Percentiles rank a stretch among this genome's conserved stretches.
Evolutionary conservation across 2,797 vertebrate genomes (phyloP).

Genomic region (Macrochelys suwanniensis): DNA sequence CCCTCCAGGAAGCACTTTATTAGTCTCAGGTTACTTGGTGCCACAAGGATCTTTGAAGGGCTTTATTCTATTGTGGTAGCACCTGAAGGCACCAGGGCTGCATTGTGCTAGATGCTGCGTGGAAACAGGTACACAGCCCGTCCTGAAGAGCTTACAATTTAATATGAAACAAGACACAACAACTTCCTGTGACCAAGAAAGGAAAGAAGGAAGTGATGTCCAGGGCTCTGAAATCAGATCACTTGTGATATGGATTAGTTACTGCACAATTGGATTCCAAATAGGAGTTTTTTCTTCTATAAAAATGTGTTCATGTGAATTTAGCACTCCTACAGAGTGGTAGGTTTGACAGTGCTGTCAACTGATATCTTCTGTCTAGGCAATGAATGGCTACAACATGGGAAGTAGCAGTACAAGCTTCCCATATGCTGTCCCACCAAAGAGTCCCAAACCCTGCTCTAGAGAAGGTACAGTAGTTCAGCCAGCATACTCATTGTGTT

Average conservation of each 20-base stretch:
- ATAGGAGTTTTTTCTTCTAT: background rate
- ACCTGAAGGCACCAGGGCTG: too few species aligned
- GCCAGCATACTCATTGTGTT: accelerated
- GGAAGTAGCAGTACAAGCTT: background rate
- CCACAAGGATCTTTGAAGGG: too few species aligned
- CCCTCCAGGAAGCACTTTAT: too few species aligned
- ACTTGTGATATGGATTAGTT: background rate
- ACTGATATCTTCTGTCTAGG: background rate
- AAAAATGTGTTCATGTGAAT: background rate
- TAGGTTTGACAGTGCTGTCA: background rate
- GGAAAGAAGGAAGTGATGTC: background rate
- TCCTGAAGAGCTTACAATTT: background rate
- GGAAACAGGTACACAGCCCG: background rate
- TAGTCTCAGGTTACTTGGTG: too few species aligned
- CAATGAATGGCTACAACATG: background rate
- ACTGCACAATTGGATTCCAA: background rate
- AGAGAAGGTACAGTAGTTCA: background rate
- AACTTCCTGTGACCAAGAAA: background rate
- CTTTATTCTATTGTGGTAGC: too few species aligned
- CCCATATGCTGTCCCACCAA: background rate
- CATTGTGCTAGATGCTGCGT: too few species aligned
- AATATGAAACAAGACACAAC: background rate
- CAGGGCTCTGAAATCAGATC: background rate
- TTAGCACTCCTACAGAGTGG: background rate
- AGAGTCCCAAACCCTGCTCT: accelerated